phyloP scores from a whole-genome alignment of 2,113 vertebrate species.

The Cinclus mexicanus region DNA sequence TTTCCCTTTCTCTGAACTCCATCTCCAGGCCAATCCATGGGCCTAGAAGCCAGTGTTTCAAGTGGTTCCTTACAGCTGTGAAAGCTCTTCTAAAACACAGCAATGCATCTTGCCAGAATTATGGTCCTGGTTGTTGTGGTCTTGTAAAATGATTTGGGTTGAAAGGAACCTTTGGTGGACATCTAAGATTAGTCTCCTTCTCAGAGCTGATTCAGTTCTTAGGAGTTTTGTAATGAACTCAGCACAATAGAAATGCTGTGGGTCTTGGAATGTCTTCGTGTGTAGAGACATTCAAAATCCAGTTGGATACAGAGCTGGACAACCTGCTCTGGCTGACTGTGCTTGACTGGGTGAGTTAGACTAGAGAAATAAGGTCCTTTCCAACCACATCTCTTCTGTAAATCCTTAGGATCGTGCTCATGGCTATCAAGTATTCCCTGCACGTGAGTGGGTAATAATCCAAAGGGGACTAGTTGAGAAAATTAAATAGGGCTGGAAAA shows the following conservation, averaged over 20 bases:
- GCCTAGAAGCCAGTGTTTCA: not conserved
- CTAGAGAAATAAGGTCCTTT: not conserved
- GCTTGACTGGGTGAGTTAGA: fast-evolving
- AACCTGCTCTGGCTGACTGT: not conserved
- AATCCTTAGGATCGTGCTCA: not conserved
- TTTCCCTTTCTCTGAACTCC: not conserved
- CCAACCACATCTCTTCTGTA: not conserved
- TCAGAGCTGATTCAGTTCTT: not conserved
- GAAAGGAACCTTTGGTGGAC: not conserved
- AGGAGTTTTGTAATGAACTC: not conserved
- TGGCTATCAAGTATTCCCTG: not conserved
- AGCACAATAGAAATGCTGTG: not conserved
- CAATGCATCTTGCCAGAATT: not conserved
- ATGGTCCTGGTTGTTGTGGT: not conserved
- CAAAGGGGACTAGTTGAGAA: not conserved
- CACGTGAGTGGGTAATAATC: not conserved
- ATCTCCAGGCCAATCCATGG: not conserved
- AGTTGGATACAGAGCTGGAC: not conserved
- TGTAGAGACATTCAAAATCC: not conserved
- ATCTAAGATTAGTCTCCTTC: not conserved
- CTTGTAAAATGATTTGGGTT: not conserved
- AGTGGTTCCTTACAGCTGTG: not conserved
- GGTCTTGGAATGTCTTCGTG: not conserved
- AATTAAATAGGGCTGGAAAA: not conserved
- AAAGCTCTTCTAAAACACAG: not conserved